Conservation (phyloP, 92 coral and sea anemone genomes). For the Hydrozoanthus gracilis region DNA sequence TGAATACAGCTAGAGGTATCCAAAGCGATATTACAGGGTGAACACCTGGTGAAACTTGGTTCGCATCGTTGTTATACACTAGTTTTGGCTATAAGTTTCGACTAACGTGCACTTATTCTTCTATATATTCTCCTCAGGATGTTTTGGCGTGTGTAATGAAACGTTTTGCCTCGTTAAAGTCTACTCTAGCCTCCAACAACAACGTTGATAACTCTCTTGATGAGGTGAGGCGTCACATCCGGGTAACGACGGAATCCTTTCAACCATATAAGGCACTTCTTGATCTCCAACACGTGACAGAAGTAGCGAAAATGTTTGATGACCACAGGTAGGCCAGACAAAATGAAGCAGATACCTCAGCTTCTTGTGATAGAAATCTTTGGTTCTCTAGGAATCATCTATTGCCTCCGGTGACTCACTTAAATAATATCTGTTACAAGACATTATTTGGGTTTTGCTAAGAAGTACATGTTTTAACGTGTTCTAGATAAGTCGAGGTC, state of each 20-base stretch:
- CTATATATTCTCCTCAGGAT: conserved; percentile 10
- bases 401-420: no score
- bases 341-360: neutral
- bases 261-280: conserved; percentile 48
- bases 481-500: no score
- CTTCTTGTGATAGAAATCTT: neutral
- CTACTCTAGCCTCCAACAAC: conserved; percentile 32
- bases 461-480: no score
- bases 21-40: no score
- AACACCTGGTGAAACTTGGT: no score
- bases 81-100: neutral
- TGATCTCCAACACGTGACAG: conserved; percentile 47
- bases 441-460: no score
- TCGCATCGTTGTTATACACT: no score
- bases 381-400: no score
- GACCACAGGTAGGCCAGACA: conserved; percentile 26
- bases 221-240: conserved; percentile 42
- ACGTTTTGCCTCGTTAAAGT: conserved; percentile 29
- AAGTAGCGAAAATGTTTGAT: conserved; percentile 44
- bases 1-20: no score
- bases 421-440: no score
- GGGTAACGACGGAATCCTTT: conserved; percentile 41
- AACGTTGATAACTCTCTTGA: conserved; percentile 18
- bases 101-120: neutral
- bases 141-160: conserved; percentile 47